phyloP scores from a whole-genome alignment of 2,113 vertebrate genomes.

The Limnothrissa miodon region DNA sequence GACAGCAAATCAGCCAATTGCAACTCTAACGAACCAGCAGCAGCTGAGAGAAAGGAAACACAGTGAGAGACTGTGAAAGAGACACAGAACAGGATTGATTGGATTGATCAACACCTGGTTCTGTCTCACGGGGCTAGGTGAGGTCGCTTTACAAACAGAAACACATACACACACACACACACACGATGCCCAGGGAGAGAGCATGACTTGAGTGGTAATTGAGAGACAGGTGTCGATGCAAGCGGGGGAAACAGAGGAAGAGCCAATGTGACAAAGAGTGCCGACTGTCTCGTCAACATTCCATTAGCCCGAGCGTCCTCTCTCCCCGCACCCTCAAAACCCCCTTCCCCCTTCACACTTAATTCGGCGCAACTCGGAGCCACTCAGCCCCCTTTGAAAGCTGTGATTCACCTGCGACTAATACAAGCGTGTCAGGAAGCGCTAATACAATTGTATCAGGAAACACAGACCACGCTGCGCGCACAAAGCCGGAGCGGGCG shows the following conservation, averaged over 20 bases:
- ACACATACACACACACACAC: slow-evolving; percentile 1
- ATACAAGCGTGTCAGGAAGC: not conserved
- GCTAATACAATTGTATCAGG: slow-evolving; percentile 12
- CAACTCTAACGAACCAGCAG: not conserved
- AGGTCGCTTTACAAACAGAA: not conserved
- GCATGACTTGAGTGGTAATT: not conserved
- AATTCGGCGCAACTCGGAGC: not conserved
- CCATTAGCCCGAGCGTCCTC: not conserved
- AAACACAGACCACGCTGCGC: not conserved
- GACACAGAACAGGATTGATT: not conserved
- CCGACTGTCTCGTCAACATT: not conserved
- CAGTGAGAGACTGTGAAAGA: not conserved
- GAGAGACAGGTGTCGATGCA: slow-evolving; percentile 1
- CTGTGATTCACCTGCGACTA: slow-evolving; percentile 3
- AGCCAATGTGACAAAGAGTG: not conserved
- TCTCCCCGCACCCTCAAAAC: not conserved
- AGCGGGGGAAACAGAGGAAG: not conserved
- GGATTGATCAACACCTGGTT: not conserved
- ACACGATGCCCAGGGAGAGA: not conserved
- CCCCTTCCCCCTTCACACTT: not conserved
- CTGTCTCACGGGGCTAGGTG: not conserved
- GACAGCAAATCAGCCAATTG: not conserved
- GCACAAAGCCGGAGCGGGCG: not conserved
- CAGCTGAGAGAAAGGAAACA: not conserved
- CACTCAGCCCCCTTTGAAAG: not conserved